Evolutionary conservation across 1,140 invertebrate species (phyloP), one percentile per base, ranked within the genome.

Genomic region (Trachymyrmex septentrionalis): DNA sequence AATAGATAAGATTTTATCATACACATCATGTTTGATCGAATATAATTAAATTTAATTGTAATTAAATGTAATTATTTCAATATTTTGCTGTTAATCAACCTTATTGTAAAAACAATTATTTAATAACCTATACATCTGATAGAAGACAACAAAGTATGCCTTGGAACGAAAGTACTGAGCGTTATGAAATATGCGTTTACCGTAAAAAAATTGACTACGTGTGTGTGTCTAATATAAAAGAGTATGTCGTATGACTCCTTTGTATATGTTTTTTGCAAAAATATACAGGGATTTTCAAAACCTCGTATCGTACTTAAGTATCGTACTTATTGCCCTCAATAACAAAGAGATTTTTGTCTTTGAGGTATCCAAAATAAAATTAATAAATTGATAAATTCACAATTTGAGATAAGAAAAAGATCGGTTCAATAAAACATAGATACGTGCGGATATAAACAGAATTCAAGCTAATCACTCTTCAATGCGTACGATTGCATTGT

Each of bases 121-220:
- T 73, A 34, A 63, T 12, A 48, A 53, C 16, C 0, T 19, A 27
- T 27, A 5, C 9, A 6, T 6, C 9, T 9, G 6, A 0, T 6
- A 34, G 30, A 34, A 34, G 6, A 30, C 16, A 55, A 21, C 1
- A 85, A 27, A 57, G 5, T 21, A n/a, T 10, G 0, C 7, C 53
- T 66, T 3, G 3, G n/a, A 61, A 44, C 1, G 14, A 7, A 9
- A 27, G 1, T 27, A 55, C 6, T 0, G 14, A 12, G 38, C 1
- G 5, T 27, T 73, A 48, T 6, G n/a, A 3, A 24, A 14, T 38
- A 9, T 12, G 24, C 14, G 6, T 55, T 55, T 27, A 81, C 0
- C 16, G 19, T 82, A 82, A 53, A 82, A 72, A 59, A 72, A 82
- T 82, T 66, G 66, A 16, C 2, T 16, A 30, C 12, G 34, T 81